phyloP scores from a whole-genome alignment of 2,888 invertebrate genomes.

The Epirrita christyi region DNA sequence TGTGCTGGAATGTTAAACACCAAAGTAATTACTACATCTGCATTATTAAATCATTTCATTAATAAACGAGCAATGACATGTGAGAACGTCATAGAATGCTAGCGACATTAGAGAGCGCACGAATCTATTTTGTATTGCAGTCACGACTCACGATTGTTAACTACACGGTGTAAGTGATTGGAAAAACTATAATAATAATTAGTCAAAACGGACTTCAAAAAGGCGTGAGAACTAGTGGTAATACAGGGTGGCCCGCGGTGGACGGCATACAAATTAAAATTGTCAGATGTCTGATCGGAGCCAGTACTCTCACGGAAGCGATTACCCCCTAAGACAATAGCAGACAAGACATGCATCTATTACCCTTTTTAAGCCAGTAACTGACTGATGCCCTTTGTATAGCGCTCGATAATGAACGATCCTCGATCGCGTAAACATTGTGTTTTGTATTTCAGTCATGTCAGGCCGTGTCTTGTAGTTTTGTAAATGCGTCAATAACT shows the following conservation, averaged over 20 bases:
- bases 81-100: constrained; percentile 35
- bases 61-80: constrained; percentile 40
- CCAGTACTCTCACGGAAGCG: constrained; percentile 79
- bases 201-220: constrained; percentile 56
- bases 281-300: constrained; percentile 64
- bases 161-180: constrained; percentile 65
- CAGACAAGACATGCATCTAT: constrained; percentile 81
- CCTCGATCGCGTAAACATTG: constrained; percentile 40
- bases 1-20: constrained; percentile 12
- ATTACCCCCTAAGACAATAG: constrained; percentile 79
- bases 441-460: constrained; percentile 40
- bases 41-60: constrained; percentile 35
- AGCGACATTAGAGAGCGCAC: constrained; percentile 43
- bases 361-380: constrained; percentile 72
- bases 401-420: constrained; percentile 57
- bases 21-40: constrained; percentile 20
- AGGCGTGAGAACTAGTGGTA: constrained; percentile 69
- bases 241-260: constrained; percentile 67
- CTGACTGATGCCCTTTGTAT: constrained; percentile 66
- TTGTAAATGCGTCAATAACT: constrained; percentile 42
- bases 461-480: constrained; percentile 37
- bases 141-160: constrained; percentile 65
- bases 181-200: constrained; percentile 76
- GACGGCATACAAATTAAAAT: constrained; percentile 73
- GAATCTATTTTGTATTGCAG: constrained; percentile 52